phyloP scores from a whole-genome alignment of 2,888 invertebrate genomes.

The Polydrusus cervinus region DNA sequence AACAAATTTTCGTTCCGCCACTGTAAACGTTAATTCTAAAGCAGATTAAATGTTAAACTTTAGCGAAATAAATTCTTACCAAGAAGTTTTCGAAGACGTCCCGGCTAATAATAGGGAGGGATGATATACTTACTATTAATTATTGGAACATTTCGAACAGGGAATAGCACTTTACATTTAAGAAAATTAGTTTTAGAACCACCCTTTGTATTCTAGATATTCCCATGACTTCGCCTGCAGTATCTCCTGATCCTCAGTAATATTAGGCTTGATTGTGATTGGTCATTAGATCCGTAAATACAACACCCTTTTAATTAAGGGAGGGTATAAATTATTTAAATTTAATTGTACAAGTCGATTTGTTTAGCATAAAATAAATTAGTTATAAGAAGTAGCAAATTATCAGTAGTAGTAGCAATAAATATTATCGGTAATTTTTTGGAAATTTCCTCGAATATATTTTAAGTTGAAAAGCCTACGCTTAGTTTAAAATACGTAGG shows the following conservation, averaged over 20 bases:
- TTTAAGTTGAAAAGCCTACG: no score
- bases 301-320: neutral
- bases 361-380: no score
- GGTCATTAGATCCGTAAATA: neutral
- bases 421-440: no score
- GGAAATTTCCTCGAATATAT: no score
- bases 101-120: slow-evolving; percentile 62
- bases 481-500: no score
- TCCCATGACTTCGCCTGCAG: slow-evolving; percentile 17
- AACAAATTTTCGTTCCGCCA: no score
- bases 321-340: neutral
- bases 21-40: slow-evolving; percentile 36
- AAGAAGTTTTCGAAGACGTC: slow-evolving; percentile 58
- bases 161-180: slow-evolving; percentile 65
- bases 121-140: slow-evolving; percentile 67
- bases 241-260: neutral
- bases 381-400: no score
- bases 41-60: slow-evolving; percentile 54
- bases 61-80: slow-evolving; percentile 50
- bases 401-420: no score
- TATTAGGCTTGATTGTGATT: slow-evolving; percentile 24
- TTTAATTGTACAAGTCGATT: no score
- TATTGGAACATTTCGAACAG: slow-evolving; percentile 65
- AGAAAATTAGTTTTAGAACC: slow-evolving; percentile 56
- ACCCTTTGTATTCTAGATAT: slow-evolving; percentile 22